Evolutionary conservation across 2,888 invertebrate species (phyloP).

Genomic region (Xestia rhomboidea): DNA sequence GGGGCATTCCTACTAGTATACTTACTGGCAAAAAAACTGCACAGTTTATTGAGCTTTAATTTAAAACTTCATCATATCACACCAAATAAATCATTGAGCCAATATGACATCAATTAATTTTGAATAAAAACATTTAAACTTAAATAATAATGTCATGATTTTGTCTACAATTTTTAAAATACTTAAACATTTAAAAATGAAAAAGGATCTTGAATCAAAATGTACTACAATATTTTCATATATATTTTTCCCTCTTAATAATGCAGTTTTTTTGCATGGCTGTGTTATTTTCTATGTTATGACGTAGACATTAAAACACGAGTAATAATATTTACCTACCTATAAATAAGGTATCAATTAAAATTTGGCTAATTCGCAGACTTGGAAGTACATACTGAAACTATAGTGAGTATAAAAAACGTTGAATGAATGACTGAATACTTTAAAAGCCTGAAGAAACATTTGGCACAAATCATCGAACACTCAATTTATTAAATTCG

Average conservation of each 20-base stretch:
- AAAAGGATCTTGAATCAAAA: slow-evolving; percentile 10
- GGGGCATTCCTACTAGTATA: slow-evolving; percentile 53
- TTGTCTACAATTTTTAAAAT: slow-evolving; percentile 15
- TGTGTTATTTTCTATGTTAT: slow-evolving; percentile 28
- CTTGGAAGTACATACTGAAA: slow-evolving; percentile 45
- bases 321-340: slow-evolving; percentile 17
- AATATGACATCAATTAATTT: slow-evolving; percentile 45
- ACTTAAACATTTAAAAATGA: background rate
- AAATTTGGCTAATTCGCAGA: slow-evolving; percentile 69
- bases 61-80: slow-evolving; percentile 24
- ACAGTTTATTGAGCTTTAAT: slow-evolving; percentile 55
- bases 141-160: slow-evolving; percentile 33
- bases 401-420: slow-evolving; percentile 35
- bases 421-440: slow-evolving; percentile 50
- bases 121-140: slow-evolving; percentile 17
- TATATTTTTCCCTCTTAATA: background rate
- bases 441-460: slow-evolving; percentile 66
- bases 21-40: slow-evolving; percentile 68
- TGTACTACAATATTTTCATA: background rate
- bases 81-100: slow-evolving; percentile 47
- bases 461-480: slow-evolving; percentile 76
- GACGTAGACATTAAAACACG: slow-evolving; percentile 25
- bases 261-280: slow-evolving; percentile 64
- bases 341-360: slow-evolving; percentile 27
- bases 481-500: slow-evolving; percentile 69